Percentiles rank a stretch among this genome's conserved stretches.
Evolutionary conservation across 1,140 invertebrate genomes (phyloP).

Genomic region (Helicoverpa armigera): DNA sequence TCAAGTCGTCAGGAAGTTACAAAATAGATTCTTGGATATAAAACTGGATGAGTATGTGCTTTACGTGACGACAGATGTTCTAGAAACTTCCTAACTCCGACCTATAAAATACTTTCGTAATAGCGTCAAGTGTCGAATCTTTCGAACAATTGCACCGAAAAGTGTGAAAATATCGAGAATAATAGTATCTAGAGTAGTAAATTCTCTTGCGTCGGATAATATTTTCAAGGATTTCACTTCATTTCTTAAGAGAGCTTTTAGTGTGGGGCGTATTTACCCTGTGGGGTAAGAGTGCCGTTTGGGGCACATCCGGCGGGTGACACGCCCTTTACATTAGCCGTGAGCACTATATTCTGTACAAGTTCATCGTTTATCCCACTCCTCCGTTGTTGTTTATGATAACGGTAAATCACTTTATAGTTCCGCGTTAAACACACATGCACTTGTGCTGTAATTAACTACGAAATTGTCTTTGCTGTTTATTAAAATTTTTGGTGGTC

Average conservation of each 20-base stretch:
- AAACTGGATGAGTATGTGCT: slow-evolving; percentile 35
- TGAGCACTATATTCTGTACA: slow-evolving; percentile 39
- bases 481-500: background rate
- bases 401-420: slow-evolving; percentile 25
- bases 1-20: slow-evolving; percentile 11
- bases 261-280: slow-evolving; percentile 56
- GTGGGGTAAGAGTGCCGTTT: slow-evolving; percentile 58
- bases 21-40: slow-evolving; percentile 30
- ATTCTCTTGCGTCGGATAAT: slow-evolving; percentile 35
- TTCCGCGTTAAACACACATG: slow-evolving; percentile 26
- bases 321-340: slow-evolving; percentile 62
- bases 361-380: slow-evolving; percentile 41
- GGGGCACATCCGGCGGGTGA: slow-evolving; percentile 58
- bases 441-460: slow-evolving; percentile 14
- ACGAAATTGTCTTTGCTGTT: slow-evolving; percentile 11
- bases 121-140: background rate
- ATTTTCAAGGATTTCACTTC: slow-evolving; percentile 56
- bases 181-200: slow-evolving; percentile 16
- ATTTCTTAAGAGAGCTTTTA: slow-evolving; percentile 59
- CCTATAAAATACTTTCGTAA: slow-evolving; percentile 30
- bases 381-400: slow-evolving; percentile 35
- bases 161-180: background rate
- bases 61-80: slow-evolving; percentile 31
- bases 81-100: slow-evolving; percentile 21
- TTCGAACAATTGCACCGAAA: slow-evolving; percentile 25